A percentile compares a stretch with the other conserved stretches of the same genome.
phyloP scores from a whole-genome alignment of 1,140 invertebrate species.

The Drosophila malerkotliana region DNA sequence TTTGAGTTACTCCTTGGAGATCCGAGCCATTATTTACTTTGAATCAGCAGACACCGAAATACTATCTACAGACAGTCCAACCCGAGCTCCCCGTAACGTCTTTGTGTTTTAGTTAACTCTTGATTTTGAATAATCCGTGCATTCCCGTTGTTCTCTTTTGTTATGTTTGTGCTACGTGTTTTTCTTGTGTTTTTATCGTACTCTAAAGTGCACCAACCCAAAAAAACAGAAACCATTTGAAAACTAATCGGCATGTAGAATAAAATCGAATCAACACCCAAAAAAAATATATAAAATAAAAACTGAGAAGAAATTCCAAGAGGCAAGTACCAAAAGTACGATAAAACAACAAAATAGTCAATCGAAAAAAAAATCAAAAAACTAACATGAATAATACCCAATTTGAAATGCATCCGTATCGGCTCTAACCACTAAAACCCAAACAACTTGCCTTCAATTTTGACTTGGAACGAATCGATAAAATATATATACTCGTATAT shows the following conservation, averaged over 20 bases:
- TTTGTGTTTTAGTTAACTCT: slow-evolving; percentile 16
- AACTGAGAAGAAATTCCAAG: slow-evolving; percentile 34
- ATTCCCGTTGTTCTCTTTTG: slow-evolving; percentile 47
- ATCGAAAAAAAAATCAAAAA: slow-evolving; percentile 53
- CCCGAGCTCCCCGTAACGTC: slow-evolving; percentile 37
- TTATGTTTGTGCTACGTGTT: slow-evolving; percentile 62
- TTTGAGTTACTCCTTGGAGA: slow-evolving; percentile 6
- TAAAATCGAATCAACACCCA: slow-evolving; percentile 16
- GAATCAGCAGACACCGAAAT: slow-evolving; percentile 44
- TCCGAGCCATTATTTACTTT: slow-evolving; percentile 7
- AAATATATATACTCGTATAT: slow-evolving; percentile 46
- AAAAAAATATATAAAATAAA: slow-evolving; percentile 32
- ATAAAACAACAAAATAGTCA: slow-evolving; percentile 28
- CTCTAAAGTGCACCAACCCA: slow-evolving; percentile 48
- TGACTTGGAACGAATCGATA: slow-evolving; percentile 44
- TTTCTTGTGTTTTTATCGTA: slow-evolving; percentile 50
- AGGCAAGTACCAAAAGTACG: slow-evolving; percentile 43
- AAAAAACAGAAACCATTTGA: slow-evolving; percentile 38
- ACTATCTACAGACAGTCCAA: slow-evolving; percentile 50
- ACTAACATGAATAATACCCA: slow-evolving; percentile 36
- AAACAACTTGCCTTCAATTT: slow-evolving; percentile 42
- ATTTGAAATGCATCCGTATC: slow-evolving; percentile 51
- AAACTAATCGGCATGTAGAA: slow-evolving; percentile 68
- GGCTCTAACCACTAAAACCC: slow-evolving; percentile 55
- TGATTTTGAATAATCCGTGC: slow-evolving; percentile 43